Evolutionary conservation across 2,113 vertebrate genomes (phyloP), one percentile per base, ranked within the genome.

Genomic region (Serinus canaria): DNA sequence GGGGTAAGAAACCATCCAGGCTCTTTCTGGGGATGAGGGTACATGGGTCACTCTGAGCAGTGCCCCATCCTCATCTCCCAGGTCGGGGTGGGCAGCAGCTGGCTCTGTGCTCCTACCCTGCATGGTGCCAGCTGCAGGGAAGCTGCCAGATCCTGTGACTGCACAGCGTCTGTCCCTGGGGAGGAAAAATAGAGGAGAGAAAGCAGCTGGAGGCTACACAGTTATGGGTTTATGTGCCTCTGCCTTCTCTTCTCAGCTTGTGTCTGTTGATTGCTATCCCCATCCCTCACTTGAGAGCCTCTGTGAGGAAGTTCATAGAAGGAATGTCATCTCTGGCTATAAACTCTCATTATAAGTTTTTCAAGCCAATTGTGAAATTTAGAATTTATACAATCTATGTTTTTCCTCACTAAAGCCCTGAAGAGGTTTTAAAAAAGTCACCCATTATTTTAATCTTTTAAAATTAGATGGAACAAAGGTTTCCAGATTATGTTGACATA

Each of bases 81-180:
- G 31, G 41, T 37, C 0, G 0, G 7, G 13, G 17, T 25, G 53
- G 44, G 44, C 53, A 66, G 73, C 6, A 3, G 66, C 56, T 62
- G 66, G 27, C 62, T 56, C 22, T 44, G 28, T 52, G 17, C 31
- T 46, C 46, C 41, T 52, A 6, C 30, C 23, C 84, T 53, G 35
- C 6, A 0, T 27, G 62, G 56, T 89, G 43, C 84, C 90, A 64
- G 74, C 81, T 59, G 9, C 33, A 59, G 52, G 60, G 35, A 84
- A 43, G 74, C 60, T 60, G 23, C 46, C 56, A 23, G n/a, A 17
- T 74, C 30, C 64, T 89, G 52, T 63, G 66, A 12, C 28, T 64
- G 37, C 59, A 31, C n/a, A 22, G 47, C 11, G 27, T 20, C 33
- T 12, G 30, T 20, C 33, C 74, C 56, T 22, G 8, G 12, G 3